phyloP scores from a whole-genome alignment of 1,140 invertebrate species.

The Drosophila sp. region DNA sequence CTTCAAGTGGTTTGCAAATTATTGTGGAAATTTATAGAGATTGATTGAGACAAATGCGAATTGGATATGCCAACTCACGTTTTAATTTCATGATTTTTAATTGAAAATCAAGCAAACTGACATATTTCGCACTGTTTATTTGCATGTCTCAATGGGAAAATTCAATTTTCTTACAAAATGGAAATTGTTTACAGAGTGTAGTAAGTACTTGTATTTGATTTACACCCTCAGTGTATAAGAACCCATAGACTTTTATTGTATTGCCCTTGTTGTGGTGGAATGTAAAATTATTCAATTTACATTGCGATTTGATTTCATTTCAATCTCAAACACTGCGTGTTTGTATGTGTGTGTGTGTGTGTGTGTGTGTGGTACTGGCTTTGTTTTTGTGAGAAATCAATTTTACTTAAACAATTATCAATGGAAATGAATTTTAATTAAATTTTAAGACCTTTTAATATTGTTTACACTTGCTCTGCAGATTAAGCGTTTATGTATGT shows the following conservation, averaged over 20 bases:
- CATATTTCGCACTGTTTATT: not conserved
- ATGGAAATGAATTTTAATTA: constrained; percentile 20
- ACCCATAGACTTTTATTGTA: constrained; percentile 13
- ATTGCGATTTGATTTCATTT: constrained; percentile 26
- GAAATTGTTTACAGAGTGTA: constrained; percentile 41
- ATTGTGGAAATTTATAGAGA: not conserved
- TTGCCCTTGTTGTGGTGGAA: constrained; percentile 2
- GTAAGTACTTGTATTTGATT: constrained; percentile 47
- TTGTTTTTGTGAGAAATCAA: constrained; percentile 20
- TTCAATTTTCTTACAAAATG: constrained; percentile 23
- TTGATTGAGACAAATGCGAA: not conserved
- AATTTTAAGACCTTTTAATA: constrained; percentile 19
- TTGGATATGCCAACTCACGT: not conserved
- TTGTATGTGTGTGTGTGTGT: not conserved
- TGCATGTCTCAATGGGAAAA: not conserved
- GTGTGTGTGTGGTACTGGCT: constrained; percentile 19
- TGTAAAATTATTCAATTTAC: constrained; percentile 17
- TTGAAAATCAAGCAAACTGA: not conserved
- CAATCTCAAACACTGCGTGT: not conserved
- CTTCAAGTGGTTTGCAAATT: too few relatives aligned
- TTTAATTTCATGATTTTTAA: constrained; percentile 21
- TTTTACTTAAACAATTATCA: constrained; percentile 41
- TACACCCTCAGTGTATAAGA: constrained; percentile 34
- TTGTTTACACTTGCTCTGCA: constrained; percentile 60
- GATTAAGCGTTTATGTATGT: constrained; percentile 33